phyloP scores from a whole-genome alignment of 2,113 vertebrate genomes.

The Pygoscelis adeliae region DNA sequence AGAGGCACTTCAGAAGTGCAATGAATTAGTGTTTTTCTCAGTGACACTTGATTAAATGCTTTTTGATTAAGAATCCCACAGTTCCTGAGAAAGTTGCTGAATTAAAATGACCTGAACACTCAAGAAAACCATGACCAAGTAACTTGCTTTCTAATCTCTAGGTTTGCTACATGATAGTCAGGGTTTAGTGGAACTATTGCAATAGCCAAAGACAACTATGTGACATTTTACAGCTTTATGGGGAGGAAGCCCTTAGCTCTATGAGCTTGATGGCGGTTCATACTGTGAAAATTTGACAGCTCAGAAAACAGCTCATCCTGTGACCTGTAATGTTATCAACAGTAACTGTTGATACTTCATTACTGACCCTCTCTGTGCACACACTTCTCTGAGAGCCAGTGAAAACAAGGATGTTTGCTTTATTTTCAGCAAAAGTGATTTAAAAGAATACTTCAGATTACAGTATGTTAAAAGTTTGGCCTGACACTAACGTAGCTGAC shows the following conservation, averaged over 20 bases:
- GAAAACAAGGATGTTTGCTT: not conserved
- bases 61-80: not conserved
- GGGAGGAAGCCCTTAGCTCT: not conserved
- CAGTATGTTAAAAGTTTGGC: not conserved
- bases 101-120: not conserved
- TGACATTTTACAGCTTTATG: not conserved
- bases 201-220: not conserved
- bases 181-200: not conserved
- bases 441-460: not conserved
- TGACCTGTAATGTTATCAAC: not conserved
- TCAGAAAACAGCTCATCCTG: not conserved
- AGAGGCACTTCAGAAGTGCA: not conserved
- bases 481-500: not conserved
- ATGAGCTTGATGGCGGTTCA: not conserved
- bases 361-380: not conserved
- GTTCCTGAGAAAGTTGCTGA: not conserved
- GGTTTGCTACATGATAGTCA: not conserved
- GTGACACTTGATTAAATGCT: not conserved
- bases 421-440: not conserved
- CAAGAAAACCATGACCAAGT: not conserved
- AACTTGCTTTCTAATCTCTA: not conserved
- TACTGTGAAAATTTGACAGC: not conserved
- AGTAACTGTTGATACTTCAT: not conserved
- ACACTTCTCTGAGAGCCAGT: not conserved
- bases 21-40: not conserved